Evolutionary conservation across 2,113 vertebrate species (phyloP).

Genomic region (Rhineura floridana): DNA sequence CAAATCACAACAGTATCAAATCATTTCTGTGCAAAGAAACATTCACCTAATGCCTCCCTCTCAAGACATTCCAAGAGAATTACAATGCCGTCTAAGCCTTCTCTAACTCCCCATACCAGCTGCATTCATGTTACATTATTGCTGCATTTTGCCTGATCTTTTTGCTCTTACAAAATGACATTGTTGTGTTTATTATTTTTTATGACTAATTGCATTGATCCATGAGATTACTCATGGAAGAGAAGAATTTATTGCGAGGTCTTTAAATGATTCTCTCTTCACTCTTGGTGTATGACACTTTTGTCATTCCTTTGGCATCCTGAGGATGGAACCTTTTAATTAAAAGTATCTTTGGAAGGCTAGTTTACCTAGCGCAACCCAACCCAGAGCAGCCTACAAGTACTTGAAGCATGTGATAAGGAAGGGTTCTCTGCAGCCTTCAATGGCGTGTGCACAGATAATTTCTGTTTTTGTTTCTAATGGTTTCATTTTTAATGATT

Average conservation of each 20-base stretch:
- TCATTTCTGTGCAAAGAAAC: not conserved
- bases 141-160: constrained; percentile 15
- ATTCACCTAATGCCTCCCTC: not conserved
- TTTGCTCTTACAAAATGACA: constrained; percentile 10
- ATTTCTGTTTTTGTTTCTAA: not conserved
- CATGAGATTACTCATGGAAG: constrained; percentile 7
- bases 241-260: not conserved
- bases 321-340: not conserved
- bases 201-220: constrained; percentile 45
- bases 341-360: not conserved
- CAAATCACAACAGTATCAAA: not conserved
- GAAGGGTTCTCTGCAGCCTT: not conserved
- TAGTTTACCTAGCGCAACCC: not conserved
- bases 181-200: not conserved
- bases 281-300: not conserved
- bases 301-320: not conserved
- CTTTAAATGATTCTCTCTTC: not conserved
- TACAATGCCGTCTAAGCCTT: not conserved
- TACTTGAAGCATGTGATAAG: not conserved
- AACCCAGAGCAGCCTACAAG: not conserved
- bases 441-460: not conserved
- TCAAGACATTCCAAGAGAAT: not conserved
- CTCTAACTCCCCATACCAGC: not conserved
- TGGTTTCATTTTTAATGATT: not conserved
- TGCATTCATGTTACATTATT: not conserved